Evolutionary conservation across 2,888 invertebrate genomes (phyloP), one percentile per base, ranked within the genome.

Genomic region (Laspeyria flexula): DNA sequence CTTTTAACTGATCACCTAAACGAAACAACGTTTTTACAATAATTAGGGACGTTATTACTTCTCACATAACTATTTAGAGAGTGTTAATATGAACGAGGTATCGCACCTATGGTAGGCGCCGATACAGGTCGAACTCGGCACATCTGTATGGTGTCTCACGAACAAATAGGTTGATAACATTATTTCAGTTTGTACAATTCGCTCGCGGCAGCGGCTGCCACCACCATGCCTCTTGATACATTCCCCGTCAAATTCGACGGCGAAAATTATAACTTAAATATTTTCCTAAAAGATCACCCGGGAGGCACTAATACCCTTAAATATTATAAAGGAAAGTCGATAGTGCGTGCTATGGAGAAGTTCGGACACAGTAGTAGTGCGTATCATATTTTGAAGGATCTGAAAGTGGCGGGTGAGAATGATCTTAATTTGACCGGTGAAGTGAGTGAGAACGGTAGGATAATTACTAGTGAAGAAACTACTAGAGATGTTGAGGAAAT

Each of bases 211-310:
- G 27, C 39, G 40, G 39, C 33, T 33, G 50, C 16, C 11, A 30
- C 56, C 64, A 62, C 61, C 49, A 41, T 63, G 69, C n/a, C n/a
- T n/a, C n/a, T n/a, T n/a, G n/a, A n/a, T n/a, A n/a, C n/a, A n/a
- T 90, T 91, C 58, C 83, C 82, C 12, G 85, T 92, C 0, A 55
- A 58, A 15, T 93, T 88, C 73, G 85, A 88, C 51, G 88, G 89
- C 6, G 86, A 93, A 29, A 82, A 81, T 40, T 96, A 96, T 82
- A 94, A 96, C 75, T 87, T 96, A 44, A 86, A 93, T 38, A 81
- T 88, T 27, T 96, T 96, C 73, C 68, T 96, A 42, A 93, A 92
- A 43, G 95, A 96, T 67, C 96, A 96, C 80, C 96, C 96, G 0
- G 96, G 96, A 0, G 96, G 96, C 0, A 79, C 93, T 0, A 95